Evolutionary conservation across 2,797 vertebrate genomes (phyloP).

Genomic region (Esox masquinongy): DNA sequence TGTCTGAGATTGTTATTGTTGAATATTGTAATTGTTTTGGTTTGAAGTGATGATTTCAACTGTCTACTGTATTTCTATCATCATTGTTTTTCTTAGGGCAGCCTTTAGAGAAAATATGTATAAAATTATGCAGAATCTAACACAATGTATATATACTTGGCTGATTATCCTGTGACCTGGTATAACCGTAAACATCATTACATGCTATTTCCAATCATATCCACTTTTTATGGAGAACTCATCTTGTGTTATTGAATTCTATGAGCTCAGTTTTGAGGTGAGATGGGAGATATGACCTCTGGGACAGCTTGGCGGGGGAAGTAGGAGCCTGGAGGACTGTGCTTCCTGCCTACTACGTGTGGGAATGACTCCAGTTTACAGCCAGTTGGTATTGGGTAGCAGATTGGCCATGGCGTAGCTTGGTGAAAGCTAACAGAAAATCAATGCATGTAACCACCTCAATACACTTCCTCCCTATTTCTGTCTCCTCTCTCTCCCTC

Average conservation of each 20-base stretch:
- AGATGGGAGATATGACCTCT: not conserved
- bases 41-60: too few relatives aligned
- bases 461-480: not conserved
- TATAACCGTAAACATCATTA: not conserved
- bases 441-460: slow-evolving; percentile 55
- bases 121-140: too few relatives aligned
- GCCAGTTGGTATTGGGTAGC: slow-evolving; percentile 37
- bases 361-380: not conserved
- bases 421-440: slow-evolving; percentile 59
- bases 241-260: not conserved
- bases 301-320: not conserved
- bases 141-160: too few relatives aligned
- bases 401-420: slow-evolving; percentile 47
- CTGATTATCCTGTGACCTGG: not conserved
- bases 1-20: too few relatives aligned
- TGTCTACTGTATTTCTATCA: too few relatives aligned
- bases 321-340: not conserved
- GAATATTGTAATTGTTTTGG: too few relatives aligned
- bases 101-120: too few relatives aligned
- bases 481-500: slow-evolving; percentile 34
- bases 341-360: not conserved
- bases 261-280: not conserved
- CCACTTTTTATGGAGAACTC: not conserved
- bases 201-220: too few relatives aligned
- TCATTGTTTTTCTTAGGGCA: too few relatives aligned